Base-by-base conservation (phyloP, 2,888 invertebrate species). In the Hyles lineata region DNA sequence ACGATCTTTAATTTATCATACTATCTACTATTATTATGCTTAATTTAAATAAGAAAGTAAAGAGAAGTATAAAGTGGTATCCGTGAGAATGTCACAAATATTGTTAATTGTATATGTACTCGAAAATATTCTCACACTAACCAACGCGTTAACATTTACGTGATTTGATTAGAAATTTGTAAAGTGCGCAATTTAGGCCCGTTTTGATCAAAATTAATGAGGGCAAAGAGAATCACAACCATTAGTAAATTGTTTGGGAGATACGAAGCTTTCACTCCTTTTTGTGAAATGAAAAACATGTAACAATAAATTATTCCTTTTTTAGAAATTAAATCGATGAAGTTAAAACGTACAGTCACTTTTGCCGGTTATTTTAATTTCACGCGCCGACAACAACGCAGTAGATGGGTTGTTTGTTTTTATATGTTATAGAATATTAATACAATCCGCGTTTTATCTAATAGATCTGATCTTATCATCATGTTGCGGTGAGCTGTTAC, bases 351-450 rank as follows among this genome's bases (percentile, higher is more conserved):
- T 50, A 43, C 7, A 63, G 6, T 58, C 17, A 59, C 35, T 25
- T 50, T 25, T 61, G 35, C n/a, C 8, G 23, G 55, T 43, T 76
- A 72, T 76, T 76, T 70, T 77, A 74, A 78, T 83, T 81, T 77
- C 77, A 81, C 78, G 78, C 77, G 70, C 77, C 77, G 79, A 79
- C 80, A 80, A 76, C 72, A 73, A 62, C 69, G 70, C 62, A 59
- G 43, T 35, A 59, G 52, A 75, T 58, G 15, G 72, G 70, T 73
- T 62, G 73, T 62, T 72, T 72, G 55, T 60, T 70, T 62, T 25
- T 67, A 62, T 74, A 73, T 21, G 60, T 29, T 70, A 58, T 74
- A 75, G 72, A 78, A 80, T 79, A 78, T 80, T 76, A 76, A 77
- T 76, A 76, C 73, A 73, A 73, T 75, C 70, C 75, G 70, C 72